Evolutionary conservation across 2,888 invertebrate genomes (phyloP), one percentile per base, ranked within the genome.

Genomic region (Tachina fera): DNA sequence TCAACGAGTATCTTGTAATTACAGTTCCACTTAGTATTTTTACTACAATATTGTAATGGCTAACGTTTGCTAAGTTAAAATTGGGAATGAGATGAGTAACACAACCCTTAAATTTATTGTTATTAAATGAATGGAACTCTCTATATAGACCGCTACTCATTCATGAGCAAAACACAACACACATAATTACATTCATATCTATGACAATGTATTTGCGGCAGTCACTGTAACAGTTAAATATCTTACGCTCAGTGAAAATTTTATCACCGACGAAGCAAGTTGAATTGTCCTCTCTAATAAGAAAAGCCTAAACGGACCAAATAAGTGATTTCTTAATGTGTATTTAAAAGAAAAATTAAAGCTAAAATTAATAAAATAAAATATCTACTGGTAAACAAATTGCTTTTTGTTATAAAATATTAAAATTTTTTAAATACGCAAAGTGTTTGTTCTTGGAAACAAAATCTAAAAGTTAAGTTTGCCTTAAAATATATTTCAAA

Each of bases 261-360:
- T 90, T 90, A 90, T 92, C 91, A 90, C 91, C 91, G 91, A 89
- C 90, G 91, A 89, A 89, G 89, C 88, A 88, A 91, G 92, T 92
- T 90, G 89, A 89, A 88, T 84, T 86, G 49, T 79, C 63, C 80
- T 53, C 39, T 53, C n/a, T 14, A 6, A 71, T 16, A 63, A 31
- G 22, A 31, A 63, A 47, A 49, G 13, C 6, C 45, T 10, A 22
- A 45, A 61, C 60, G 43, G 53, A 43, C 1, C 9, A 45, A 53
- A 68, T 16, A 22, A 49, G 41, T 61, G 49, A 58, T 65, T 43
- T 22, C 31, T 13, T 43, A 31, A 45, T 49, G 16, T 61, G 60
- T 68, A 60, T 45, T 58, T 65, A 1, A 61, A 45, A 56, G 1
- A 49, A 16, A 53, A 1, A 58, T 9, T 14, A 41, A 63, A 51